A percentile compares a stretch with the other conserved stretches of the same genome.
phyloP scores from a whole-genome alignment of 2,113 vertebrate genomes.

The Lamprologus sp. region DNA sequence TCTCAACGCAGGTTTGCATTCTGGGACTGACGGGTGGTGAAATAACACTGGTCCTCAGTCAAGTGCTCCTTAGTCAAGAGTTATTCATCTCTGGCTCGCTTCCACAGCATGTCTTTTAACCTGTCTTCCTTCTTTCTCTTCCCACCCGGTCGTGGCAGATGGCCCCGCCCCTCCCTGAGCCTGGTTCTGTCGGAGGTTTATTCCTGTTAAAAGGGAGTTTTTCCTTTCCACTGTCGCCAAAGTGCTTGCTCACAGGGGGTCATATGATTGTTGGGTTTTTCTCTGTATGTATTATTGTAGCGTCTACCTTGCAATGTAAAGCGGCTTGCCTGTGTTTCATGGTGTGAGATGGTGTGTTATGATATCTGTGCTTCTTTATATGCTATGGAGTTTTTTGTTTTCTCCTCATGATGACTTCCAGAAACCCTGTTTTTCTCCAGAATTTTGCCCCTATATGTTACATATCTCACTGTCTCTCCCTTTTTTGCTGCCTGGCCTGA shows the following conservation, averaged over 20 bases:
- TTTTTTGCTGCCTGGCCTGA: background rate
- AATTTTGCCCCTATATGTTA: background rate
- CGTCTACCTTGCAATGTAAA: background rate
- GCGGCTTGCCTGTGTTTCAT: background rate
- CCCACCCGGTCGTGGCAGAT: background rate
- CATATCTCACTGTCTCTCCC: background rate
- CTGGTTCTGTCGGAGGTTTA: background rate
- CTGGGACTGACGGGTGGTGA: background rate
- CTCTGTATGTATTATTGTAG: background rate
- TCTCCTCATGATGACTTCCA: background rate
- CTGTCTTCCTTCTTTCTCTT: background rate
- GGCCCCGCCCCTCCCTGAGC: background rate
- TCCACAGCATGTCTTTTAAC: background rate
- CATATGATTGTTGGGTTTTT: background rate
- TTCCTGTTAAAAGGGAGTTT: background rate
- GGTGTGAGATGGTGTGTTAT: no score
- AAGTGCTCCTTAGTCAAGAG: background rate
- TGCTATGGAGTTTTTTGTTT: background rate
- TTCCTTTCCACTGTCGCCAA: background rate
- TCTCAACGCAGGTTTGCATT: background rate
- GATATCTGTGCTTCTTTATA: background rate
- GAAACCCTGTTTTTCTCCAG: accelerated
- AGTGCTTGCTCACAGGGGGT: background rate
- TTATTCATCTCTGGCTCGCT: accelerated
- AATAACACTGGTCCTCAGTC: background rate